Evolutionary conservation across 2,888 invertebrate species (phyloP).

Genomic region (Sesia apiformis): DNA sequence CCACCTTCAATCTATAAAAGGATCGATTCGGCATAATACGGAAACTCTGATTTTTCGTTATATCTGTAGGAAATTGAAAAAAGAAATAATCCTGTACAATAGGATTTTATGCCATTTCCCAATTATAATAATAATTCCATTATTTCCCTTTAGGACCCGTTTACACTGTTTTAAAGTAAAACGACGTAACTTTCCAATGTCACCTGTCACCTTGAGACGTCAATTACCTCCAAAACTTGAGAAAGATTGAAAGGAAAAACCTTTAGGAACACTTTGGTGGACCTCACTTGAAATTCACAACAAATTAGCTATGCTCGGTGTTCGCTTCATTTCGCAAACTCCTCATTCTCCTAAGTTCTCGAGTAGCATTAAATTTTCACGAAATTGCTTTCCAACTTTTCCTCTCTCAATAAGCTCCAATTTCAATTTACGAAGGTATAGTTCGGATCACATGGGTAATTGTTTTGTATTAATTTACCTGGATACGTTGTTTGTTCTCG

Average conservation of each 20-base stretch:
- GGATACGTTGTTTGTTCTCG: slow-evolving; percentile 2
- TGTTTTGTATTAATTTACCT: slow-evolving; percentile 37
- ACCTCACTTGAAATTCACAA: slow-evolving; percentile 54
- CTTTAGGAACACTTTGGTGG: slow-evolving; percentile 18
- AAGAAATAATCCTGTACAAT: no score
- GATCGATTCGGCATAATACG: no score
- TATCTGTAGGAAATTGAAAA: no score
- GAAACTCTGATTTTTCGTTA: no score
- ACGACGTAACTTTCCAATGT: no score
- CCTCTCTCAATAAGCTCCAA: slow-evolving; percentile 52
- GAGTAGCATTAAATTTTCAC: slow-evolving; percentile 64
- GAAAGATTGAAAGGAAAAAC: slow-evolving; percentile 13
- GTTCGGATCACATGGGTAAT: slow-evolving; percentile 43
- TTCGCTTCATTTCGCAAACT: slow-evolving; percentile 61
- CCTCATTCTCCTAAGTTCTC: slow-evolving; percentile 60
- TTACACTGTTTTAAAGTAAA: no score
- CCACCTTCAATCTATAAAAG: no score
- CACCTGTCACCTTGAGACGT: slow-evolving; percentile 9
- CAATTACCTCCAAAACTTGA: slow-evolving; percentile 6
- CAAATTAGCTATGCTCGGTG: slow-evolving; percentile 65
- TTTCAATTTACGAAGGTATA: slow-evolving; percentile 58
- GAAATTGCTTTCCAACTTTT: slow-evolving; percentile 68
- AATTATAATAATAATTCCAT: no score
- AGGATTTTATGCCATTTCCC: no score
- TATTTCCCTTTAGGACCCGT: no score